Evolutionary conservation across 1,140 invertebrate genomes (phyloP).

Genomic region (Calephelis nemesis): DNA sequence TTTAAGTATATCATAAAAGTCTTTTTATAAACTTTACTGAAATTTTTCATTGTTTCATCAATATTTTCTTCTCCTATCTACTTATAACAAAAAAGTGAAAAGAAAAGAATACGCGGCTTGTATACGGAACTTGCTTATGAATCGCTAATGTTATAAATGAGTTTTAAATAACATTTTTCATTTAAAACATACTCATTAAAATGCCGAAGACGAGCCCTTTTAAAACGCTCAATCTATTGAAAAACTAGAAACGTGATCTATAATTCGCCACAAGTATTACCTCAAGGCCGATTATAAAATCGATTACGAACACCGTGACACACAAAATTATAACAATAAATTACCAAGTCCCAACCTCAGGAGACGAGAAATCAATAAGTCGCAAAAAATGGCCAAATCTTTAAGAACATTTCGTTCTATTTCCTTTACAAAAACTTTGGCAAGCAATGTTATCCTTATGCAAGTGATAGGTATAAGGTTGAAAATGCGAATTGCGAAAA

Average conservation of each 20-base stretch:
- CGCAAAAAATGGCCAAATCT: slow-evolving; percentile 24
- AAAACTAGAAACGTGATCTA: slow-evolving; percentile 8
- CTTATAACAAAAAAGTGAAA: too few relatives aligned
- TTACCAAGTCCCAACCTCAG: slow-evolving; percentile 11
- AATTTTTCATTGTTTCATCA: too few relatives aligned
- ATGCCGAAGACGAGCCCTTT: background rate
- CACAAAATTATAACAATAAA: slow-evolving; percentile 22
- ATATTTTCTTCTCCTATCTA: too few relatives aligned
- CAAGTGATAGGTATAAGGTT: background rate
- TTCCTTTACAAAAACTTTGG: background rate
- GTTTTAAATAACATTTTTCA: too few relatives aligned
- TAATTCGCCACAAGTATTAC: slow-evolving; percentile 11
- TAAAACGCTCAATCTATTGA: background rate
- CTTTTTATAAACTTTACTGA: too few relatives aligned
- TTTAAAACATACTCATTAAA: background rate
- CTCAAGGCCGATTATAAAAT: slow-evolving; percentile 18
- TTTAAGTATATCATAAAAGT: too few relatives aligned
- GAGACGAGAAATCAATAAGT: slow-evolving; percentile 32
- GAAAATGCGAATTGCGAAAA: slow-evolving; percentile 1
- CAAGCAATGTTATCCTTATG: background rate
- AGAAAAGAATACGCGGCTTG: too few relatives aligned
- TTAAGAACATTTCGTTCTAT: background rate
- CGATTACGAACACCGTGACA: slow-evolving; percentile 17
- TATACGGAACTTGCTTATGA: too few relatives aligned
- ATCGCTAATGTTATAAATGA: too few relatives aligned